phyloP scores from a whole-genome alignment of 2,797 vertebrate species.

The Sarcophilus harrisii region DNA sequence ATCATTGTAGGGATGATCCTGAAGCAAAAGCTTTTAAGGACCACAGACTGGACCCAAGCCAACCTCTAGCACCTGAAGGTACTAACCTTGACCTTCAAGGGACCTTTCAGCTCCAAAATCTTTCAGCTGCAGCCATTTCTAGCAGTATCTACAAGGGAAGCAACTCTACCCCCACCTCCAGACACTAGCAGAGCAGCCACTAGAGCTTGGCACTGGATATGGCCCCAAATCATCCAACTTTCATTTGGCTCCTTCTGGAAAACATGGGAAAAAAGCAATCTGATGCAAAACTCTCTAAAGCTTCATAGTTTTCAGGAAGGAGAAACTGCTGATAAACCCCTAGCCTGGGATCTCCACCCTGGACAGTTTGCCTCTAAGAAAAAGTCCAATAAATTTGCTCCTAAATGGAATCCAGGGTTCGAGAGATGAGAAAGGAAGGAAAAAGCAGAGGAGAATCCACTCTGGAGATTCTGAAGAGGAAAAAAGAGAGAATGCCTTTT shows the following conservation, averaged over 20 bases:
- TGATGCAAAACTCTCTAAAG: not conserved
- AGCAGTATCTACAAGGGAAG: not conserved
- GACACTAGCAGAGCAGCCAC: not conserved
- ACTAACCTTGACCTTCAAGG: not conserved
- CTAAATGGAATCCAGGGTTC: not conserved
- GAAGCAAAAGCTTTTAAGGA: not conserved
- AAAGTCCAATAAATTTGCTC: not conserved
- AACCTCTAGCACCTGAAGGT: not conserved
- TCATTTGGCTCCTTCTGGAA: not conserved
- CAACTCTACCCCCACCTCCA: no score
- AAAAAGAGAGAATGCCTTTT: not conserved
- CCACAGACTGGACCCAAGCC: not conserved
- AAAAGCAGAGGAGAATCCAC: not conserved
- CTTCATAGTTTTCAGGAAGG: not conserved
- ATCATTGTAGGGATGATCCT: not conserved
- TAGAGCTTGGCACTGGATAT: not conserved
- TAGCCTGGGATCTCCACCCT: not conserved
- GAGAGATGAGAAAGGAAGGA: not conserved
- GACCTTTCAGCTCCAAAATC: not conserved
- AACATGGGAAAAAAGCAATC: not conserved
- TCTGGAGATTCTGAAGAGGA: not conserved
- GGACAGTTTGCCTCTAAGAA: not conserved
- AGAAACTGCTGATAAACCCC: not conserved
- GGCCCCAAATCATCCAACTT: not conserved
- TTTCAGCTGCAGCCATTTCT: not conserved